Base-by-base conservation (phyloP, 2,888 invertebrate species). In the Conus canariensis region DNA sequence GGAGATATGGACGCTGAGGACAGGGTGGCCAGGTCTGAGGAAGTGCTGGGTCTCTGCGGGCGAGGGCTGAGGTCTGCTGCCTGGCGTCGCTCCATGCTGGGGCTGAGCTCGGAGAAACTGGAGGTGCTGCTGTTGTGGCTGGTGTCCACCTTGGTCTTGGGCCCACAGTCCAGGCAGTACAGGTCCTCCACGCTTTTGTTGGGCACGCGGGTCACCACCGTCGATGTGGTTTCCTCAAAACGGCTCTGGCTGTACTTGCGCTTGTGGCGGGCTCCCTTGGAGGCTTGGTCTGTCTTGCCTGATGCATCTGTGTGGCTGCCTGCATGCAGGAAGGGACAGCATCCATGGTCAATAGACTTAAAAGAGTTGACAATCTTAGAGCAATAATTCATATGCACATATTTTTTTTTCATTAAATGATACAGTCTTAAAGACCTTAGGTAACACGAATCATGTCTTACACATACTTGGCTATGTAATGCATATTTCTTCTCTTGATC, bases 171-270 rank as follows among this genome's bases (percentile, higher is more conserved):
- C 87, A 93, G 91, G 88, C 94, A 93, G 90, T 93, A 93, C 58
- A 94, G 91, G 80, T 95, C 95, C 91, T 95, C 95, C 19, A 95
- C 95, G 91, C 95, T 95, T 90, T 94, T 94, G 91, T 95, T 95
- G 56, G 95, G 95, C 85, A 95, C 94, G 45, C 95, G 91, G 85
- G 94, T 93, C 22, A 95, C 95, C 83, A 95, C 91, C 2, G 94
- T 94, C 12, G 95, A 94, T 77, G 92, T 91, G 70, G 91, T 92
- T 90, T 94, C 94, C 85, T 94, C 94, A 89, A 93, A 93, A 70
- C 94, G 92, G 77, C 93, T 91, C 74, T 87, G 85, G 77, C 92
- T 92, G 87, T 56, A 88, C 82, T 91, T 91, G 58, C 91, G 88
- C 60, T 87, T 85, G 83, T 89, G 91, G 56, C 82, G 90, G 30